Evolutionary conservation across 2,888 invertebrate genomes (phyloP).

Genomic region (Monopis laevigella): DNA sequence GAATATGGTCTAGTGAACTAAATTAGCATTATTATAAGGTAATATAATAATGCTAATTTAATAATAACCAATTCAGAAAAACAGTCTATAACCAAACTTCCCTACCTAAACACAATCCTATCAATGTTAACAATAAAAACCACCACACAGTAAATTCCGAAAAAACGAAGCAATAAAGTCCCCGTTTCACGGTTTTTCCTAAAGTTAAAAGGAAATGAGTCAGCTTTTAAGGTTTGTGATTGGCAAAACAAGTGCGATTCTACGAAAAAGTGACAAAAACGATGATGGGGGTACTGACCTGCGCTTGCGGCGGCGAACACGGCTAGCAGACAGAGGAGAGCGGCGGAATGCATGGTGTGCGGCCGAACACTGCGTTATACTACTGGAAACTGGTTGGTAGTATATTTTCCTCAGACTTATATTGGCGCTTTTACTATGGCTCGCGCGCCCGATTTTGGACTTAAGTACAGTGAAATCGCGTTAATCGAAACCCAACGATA

Average conservation of each 20-base stretch:
- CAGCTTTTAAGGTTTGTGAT: constrained; percentile 4
- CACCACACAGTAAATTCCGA: neutral
- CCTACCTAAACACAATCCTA: too few relatives aligned
- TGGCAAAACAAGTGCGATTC: constrained; percentile 6
- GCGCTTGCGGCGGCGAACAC: constrained; percentile 45
- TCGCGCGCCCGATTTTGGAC: too few relatives aligned
- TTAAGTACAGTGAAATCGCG: too few relatives aligned
- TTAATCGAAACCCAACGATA: too few relatives aligned
- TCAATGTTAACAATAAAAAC: too few relatives aligned
- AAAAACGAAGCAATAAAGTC: constrained; percentile 5
- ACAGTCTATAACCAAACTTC: too few relatives aligned
- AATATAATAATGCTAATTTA: too few relatives aligned
- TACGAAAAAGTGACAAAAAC: constrained; percentile 1
- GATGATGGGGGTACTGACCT: constrained; percentile 53
- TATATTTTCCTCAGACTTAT: constrained; percentile 2
- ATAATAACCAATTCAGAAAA: too few relatives aligned
- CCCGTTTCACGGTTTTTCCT: constrained; percentile 1
- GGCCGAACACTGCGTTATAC: constrained; percentile 28
- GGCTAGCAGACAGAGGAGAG: constrained; percentile 41
- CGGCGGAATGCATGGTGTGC: constrained; percentile 40
- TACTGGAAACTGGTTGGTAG: constrained; percentile 37
- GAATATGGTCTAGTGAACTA: too few relatives aligned
- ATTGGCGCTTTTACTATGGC: neutral
- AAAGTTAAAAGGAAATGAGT: constrained; percentile 8
- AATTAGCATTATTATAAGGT: too few relatives aligned